Conservation (phyloP, 2,888 invertebrate species). For the Pristionchus mayeri region DNA sequence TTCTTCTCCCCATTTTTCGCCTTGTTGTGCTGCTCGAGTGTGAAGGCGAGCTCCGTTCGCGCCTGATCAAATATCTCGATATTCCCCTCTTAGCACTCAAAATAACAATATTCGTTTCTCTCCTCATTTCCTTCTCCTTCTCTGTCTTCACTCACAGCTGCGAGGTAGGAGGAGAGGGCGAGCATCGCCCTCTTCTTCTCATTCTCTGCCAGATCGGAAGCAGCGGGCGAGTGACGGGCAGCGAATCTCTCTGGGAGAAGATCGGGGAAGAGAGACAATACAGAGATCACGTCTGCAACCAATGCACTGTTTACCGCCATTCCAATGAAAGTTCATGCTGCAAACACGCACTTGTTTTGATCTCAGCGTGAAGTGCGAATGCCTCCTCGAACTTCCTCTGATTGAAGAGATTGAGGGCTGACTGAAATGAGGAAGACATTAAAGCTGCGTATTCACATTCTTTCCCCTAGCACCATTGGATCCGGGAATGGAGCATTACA, state of each 20-base stretch:
- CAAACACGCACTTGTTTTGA: slow-evolving; percentile 82
- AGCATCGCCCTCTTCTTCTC: slow-evolving; percentile 86
- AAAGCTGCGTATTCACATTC: too few relatives aligned
- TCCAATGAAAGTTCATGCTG: too few relatives aligned
- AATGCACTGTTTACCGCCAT: not conserved
- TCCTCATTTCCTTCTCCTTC: not conserved
- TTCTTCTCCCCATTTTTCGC: slow-evolving; percentile 40
- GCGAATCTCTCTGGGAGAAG: slow-evolving; percentile 82
- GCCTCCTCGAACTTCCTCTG: slow-evolving; percentile 90
- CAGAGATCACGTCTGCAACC: slow-evolving; percentile 88
- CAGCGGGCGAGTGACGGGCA: slow-evolving; percentile 40
- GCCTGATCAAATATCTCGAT: slow-evolving; percentile 73
- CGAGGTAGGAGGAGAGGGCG: slow-evolving; percentile 91
- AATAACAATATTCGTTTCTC: not conserved
- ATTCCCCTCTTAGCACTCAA: not conserved
- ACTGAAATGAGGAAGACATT: slow-evolving; percentile 71
- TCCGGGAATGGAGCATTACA: too few relatives aligned
- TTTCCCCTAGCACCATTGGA: too few relatives aligned
- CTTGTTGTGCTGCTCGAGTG: slow-evolving; percentile 55
- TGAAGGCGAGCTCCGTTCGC: slow-evolving; percentile 64
- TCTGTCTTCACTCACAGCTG: slow-evolving; percentile 80
- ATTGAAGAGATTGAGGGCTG: slow-evolving; percentile 92
- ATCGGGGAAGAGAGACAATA: slow-evolving; percentile 94
- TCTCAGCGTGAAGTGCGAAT: slow-evolving; percentile 90
- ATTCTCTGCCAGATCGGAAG: slow-evolving; percentile 64